A percentile compares a stretch with the other conserved stretches of the same genome.
Conservation (phyloP, 2,888 invertebrate genomes). For the Polymixis flavicincta region DNA sequence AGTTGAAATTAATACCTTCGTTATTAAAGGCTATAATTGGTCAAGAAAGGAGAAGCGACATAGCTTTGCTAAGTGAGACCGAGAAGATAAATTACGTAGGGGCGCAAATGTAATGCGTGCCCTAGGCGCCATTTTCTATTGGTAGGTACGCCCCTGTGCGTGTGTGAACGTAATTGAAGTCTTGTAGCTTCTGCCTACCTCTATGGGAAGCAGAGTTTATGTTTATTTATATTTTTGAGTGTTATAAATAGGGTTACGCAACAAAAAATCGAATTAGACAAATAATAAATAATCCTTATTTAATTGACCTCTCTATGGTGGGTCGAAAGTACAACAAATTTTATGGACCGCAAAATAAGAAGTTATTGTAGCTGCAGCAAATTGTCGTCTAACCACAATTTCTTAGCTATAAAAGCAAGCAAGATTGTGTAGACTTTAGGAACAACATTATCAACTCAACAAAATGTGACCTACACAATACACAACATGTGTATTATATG, state of each 20-base stretch:
- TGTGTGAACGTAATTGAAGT: not conserved
- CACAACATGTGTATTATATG: not conserved
- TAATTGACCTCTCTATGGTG: not conserved
- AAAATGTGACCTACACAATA: slow-evolving; percentile 1
- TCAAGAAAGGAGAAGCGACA: no score
- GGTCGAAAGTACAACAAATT: slow-evolving; percentile 11
- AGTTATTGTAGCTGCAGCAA: slow-evolving; percentile 21
- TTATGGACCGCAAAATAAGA: not conserved
- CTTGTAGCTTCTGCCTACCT: not conserved
- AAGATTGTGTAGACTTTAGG: not conserved
- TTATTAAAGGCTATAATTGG: no score
- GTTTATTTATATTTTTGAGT: slow-evolving; percentile 1
- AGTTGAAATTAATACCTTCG: no score
- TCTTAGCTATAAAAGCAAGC: not conserved
- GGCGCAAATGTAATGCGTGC: no score
- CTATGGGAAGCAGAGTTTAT: not conserved
- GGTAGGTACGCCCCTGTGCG: no score
- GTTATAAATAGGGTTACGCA: no score
- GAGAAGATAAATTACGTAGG: no score
- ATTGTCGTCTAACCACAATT: slow-evolving; percentile 3
- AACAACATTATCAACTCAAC: not conserved
- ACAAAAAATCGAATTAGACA: slow-evolving; percentile 5
- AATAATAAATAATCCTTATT: slow-evolving; percentile 22
- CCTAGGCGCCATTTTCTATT: no score
- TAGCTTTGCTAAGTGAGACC: no score